A percentile compares a stretch with the other conserved stretches of the same genome.
Conservation (phyloP, 2,888 invertebrate species). For the Himalopsyche tibetana region DNA sequence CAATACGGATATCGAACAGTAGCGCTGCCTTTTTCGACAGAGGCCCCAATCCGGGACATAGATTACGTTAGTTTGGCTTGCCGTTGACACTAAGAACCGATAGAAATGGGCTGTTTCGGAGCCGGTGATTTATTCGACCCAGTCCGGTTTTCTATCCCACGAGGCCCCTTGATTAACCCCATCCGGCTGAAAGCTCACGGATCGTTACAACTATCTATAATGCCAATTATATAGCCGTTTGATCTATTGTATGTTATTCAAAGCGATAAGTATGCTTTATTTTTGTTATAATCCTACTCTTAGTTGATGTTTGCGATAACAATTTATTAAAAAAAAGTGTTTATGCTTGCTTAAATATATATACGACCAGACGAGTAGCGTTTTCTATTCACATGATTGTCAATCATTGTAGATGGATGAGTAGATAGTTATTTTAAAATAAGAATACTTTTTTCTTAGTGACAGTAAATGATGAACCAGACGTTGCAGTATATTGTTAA, state of each 20-base stretch:
- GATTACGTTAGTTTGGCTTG: slow-evolving; percentile 51
- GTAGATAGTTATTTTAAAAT: too few relatives aligned
- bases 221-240: not conserved
- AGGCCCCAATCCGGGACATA: slow-evolving; percentile 35
- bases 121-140: slow-evolving; percentile 52
- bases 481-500: too few relatives aligned
- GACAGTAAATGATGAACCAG: too few relatives aligned
- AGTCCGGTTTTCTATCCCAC: slow-evolving; percentile 9
- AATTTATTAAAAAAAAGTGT: too few relatives aligned
- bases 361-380: too few relatives aligned
- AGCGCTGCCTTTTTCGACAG: slow-evolving; percentile 34
- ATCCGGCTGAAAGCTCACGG: slow-evolving; percentile 15
- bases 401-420: too few relatives aligned
- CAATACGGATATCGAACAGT: slow-evolving; percentile 34
- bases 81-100: slow-evolving; percentile 52
- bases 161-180: slow-evolving; percentile 34
- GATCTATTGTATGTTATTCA: slow-evolving; percentile 4
- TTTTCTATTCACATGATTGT: too few relatives aligned
- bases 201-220: slow-evolving; percentile 16
- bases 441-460: too few relatives aligned
- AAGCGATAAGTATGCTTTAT: not conserved
- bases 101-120: slow-evolving; percentile 50
- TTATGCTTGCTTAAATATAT: too few relatives aligned
- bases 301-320: too few relatives aligned
- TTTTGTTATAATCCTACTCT: not conserved